phyloP scores from a whole-genome alignment of 2,113 vertebrate species.

The Haemorhous mexicanus region DNA sequence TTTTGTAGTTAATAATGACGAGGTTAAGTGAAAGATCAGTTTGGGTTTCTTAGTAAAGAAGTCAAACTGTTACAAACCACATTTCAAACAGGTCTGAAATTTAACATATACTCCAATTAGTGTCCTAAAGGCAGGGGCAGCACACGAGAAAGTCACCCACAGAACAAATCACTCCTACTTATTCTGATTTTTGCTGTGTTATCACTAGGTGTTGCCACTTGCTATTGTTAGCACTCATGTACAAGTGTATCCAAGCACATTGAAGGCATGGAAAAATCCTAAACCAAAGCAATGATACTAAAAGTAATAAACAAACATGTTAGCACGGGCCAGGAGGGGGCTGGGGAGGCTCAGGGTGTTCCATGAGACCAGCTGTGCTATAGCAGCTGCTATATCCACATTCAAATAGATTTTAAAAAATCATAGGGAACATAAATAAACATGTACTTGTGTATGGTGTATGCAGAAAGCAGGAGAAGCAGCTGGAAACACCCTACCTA shows the following conservation, averaged over 20 bases:
- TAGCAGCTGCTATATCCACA: not conserved
- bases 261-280: not conserved
- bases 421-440: not conserved
- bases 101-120: not conserved
- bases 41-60: not conserved
- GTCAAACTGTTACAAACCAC: not conserved
- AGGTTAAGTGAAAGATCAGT: not conserved
- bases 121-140: not conserved
- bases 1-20: not conserved
- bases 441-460: not conserved
- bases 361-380: not conserved
- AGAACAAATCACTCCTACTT: not conserved
- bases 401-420: not conserved
- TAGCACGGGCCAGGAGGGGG: not conserved
- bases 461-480: not conserved
- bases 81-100: not conserved
- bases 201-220: not conserved
- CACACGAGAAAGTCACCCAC: not conserved
- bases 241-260: not conserved
- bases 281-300: not conserved
- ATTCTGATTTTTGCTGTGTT: not conserved
- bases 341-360: not conserved
- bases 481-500: not conserved
- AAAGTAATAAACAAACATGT: not conserved
- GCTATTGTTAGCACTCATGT: not conserved